Conservation (phyloP, 2,797 vertebrate species). For the Melanogrammus aeglefinus region DNA sequence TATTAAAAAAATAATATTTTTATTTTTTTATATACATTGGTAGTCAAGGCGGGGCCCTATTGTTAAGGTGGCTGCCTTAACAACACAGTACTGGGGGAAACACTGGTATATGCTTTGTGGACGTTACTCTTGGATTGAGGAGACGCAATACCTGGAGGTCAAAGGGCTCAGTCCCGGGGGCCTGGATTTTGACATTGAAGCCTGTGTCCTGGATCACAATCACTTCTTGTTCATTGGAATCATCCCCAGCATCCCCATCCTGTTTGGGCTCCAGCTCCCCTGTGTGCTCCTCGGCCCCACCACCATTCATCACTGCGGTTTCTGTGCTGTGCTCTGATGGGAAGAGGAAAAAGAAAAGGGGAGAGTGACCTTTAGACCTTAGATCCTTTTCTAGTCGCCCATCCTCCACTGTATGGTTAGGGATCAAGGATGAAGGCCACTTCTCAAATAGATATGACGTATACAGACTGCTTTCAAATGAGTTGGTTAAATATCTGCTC, state of each 20-base stretch:
- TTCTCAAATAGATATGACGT: neutral
- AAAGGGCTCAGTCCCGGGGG: slow-evolving; percentile 91
- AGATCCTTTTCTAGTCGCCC: neutral
- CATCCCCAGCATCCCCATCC: slow-evolving; percentile 80
- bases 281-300: slow-evolving; percentile 70
- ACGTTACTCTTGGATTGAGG: neutral
- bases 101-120: neutral
- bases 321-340: slow-evolving; percentile 76
- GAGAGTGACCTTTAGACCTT: neutral
- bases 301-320: slow-evolving; percentile 88
- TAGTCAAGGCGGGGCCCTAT: no score
- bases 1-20: no score
- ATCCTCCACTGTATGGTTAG: neutral
- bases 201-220: slow-evolving; percentile 99
- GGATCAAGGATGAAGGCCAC: no score
- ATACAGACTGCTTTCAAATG: neutral
- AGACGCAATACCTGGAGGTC: slow-evolving; percentile 84
- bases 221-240: slow-evolving; percentile 93
- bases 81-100: no score
- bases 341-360: slow-evolving; percentile 2
- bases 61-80: no score
- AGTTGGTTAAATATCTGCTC: neutral
- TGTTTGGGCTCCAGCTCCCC: slow-evolving; percentile 77
- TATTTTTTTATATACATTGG: no score
- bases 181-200: slow-evolving; percentile 96